These are phyloP conservation scores for Enteromius mattozi DNA, from an alignment of 2,797 vertebrate species.

Conservation along the genomic window DNA sequence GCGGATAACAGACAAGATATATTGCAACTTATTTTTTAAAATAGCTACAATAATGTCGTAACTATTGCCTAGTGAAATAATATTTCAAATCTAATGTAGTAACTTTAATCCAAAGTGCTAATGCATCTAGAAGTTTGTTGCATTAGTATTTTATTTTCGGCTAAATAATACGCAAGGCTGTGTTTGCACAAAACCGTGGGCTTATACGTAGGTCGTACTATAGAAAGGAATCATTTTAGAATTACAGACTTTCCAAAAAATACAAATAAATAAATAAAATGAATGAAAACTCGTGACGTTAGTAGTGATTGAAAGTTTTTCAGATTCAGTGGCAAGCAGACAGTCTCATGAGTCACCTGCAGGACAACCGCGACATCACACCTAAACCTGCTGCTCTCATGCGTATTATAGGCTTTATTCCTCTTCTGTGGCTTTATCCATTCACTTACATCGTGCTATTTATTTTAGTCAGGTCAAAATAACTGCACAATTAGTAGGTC, in stretches of 20 bases:
- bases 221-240: background rate
- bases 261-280: too few species aligned
- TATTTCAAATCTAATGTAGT: background rate
- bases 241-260: background rate
- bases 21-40: background rate
- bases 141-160: background rate
- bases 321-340: background rate
- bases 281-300: background rate
- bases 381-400: background rate
- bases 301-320: background rate
- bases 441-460: too few species aligned
- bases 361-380: background rate
- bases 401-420: background rate
- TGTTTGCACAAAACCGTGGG: background rate
- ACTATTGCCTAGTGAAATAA: background rate
- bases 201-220: too few species aligned
- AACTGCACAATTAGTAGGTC: background rate
- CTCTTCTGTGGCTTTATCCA: background rate
- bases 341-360: slow-evolving; percentile 9
- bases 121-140: background rate
- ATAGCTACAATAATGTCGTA: background rate
- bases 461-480: background rate
- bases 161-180: background rate
- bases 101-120: background rate
- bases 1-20: background rate